A percentile compares a stretch with the other conserved stretches of the same genome.
Conservation (phyloP, 2,797 vertebrate species). For the Propithecus deckenii region DNA sequence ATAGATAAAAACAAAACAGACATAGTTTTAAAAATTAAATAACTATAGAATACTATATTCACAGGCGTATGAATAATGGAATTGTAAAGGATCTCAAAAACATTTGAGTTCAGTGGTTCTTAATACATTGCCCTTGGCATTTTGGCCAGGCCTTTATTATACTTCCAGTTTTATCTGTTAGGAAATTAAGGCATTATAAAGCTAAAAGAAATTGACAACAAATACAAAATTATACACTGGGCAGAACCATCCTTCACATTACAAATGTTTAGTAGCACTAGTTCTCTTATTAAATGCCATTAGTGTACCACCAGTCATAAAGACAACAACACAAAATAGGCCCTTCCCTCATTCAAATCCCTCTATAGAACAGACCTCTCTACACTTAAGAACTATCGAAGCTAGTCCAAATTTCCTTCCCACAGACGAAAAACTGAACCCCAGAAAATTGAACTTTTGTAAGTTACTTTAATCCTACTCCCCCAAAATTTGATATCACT, state of each 20-base stretch:
- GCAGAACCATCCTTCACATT: neutral
- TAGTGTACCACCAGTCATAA: neutral
- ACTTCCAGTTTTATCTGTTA: neutral
- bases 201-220: neutral
- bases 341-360: neutral
- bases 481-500: neutral
- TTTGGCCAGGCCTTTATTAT: neutral
- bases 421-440: neutral
- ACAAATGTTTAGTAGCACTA: neutral
- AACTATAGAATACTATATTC: neutral
- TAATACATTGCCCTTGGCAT: neutral
- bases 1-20: constrained; percentile 14
- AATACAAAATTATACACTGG: neutral
- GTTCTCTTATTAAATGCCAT: neutral
- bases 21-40: constrained; percentile 56
- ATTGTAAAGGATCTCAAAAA: constrained; percentile 22
- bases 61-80: constrained; percentile 15
- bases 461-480: neutral
- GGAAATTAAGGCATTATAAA: neutral
- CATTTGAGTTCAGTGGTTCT: neutral
- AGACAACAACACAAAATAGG: neutral
- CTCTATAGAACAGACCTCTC: neutral
- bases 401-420: neutral
- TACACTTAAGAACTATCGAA: neutral
- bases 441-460: neutral